A percentile compares a stretch with the other conserved stretches of the same genome.
phyloP scores from a whole-genome alignment of 1,140 invertebrate species.

The Lepidotrigona ventralis region DNA sequence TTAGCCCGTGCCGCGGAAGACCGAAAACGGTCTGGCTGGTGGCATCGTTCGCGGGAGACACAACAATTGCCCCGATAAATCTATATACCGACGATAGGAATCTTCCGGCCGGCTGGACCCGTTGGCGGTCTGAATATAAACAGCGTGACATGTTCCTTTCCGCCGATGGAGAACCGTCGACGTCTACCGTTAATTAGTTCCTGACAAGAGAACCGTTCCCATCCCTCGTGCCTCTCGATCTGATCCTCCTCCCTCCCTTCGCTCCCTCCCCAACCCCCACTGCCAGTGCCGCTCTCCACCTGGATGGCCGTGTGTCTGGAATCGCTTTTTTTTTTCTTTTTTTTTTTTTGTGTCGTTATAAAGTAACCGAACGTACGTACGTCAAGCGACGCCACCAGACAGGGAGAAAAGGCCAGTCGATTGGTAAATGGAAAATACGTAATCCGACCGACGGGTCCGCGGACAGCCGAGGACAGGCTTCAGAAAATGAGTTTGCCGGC shows the following conservation, averaged over 20 bases:
- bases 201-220: conserved; percentile 52
- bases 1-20: no score
- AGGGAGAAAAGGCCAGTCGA: conserved; percentile 60
- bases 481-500: conserved; percentile 66
- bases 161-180: conserved; percentile 48
- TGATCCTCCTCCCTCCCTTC: no score
- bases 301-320: conserved; percentile 47
- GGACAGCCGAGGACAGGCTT: conserved; percentile 67
- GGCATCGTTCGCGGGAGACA: conserved; percentile 3
- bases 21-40: conserved; percentile 1
- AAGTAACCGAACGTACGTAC: conserved; percentile 65
- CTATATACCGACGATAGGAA: conserved; percentile 50
- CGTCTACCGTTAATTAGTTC: conserved; percentile 64
- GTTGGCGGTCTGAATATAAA: conserved; percentile 48
- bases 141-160: conserved; percentile 60
- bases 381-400: conserved; percentile 58
- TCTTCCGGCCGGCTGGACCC: conserved; percentile 36
- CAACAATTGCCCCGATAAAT: conserved; percentile 48
- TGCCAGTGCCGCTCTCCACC: neutral
- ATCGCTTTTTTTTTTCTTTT: conserved; percentile 63
- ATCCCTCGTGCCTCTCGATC: no score
- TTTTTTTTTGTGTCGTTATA: conserved; percentile 55
- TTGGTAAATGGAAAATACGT: conserved; percentile 68
- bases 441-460: conserved; percentile 62
- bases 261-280: no score